A percentile compares a stretch with the other conserved stretches of the same genome.
Conservation (phyloP, 2,888 invertebrate species). For the Eurytoma adleriae region DNA sequence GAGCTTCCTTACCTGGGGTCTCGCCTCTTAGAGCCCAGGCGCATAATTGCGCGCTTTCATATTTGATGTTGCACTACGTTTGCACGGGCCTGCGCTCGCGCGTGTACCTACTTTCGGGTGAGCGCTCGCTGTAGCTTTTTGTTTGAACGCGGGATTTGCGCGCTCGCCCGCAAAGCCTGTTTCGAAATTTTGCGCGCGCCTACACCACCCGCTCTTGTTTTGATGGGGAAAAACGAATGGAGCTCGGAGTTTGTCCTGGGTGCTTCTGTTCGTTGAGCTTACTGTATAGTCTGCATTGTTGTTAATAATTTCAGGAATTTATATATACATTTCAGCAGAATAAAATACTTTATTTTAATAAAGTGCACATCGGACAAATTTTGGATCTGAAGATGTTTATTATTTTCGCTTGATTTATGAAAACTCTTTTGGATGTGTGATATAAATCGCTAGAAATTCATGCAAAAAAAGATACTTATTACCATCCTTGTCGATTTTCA, state of each 20-base stretch:
- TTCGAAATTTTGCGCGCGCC: conserved; percentile 6
- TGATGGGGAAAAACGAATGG: neutral
- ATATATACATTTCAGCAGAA: no score
- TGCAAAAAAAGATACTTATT: neutral
- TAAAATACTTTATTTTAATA: no score
- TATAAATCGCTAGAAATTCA: no score
- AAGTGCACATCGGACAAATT: no score
- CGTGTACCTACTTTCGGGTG: conserved; percentile 13
- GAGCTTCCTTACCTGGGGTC: neutral
- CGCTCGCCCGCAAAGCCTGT: neutral
- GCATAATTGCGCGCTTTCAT: conserved; percentile 60
- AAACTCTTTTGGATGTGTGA: no score
- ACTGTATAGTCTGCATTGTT: no score
- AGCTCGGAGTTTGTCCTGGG: neutral
- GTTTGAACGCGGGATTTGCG: neutral
- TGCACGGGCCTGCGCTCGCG: conserved; percentile 36
- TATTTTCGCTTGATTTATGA: no score
- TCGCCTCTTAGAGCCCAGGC: neutral
- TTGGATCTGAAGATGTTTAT: no score
- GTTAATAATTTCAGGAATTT: no score
- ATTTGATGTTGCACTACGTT: conserved; percentile 58
- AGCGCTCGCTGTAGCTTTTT: neutral
- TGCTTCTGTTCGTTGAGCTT: no score
- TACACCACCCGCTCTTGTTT: neutral
- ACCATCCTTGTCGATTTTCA: neutral